Evolutionary conservation across 2,797 vertebrate species (phyloP).

Genomic region (Lindbergichthys nudifrons): DNA sequence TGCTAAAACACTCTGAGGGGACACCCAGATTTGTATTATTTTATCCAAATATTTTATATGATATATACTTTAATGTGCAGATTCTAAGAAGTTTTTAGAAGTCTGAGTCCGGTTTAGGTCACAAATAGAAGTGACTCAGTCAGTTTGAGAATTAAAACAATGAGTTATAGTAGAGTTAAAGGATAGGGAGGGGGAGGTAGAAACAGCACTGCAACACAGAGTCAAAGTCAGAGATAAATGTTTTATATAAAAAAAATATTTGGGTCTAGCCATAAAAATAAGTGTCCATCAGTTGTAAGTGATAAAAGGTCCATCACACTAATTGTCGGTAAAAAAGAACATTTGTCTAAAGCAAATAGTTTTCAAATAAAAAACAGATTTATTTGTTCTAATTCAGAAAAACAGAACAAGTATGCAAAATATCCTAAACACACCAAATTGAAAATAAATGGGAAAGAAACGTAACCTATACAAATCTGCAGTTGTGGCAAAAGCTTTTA

Average conservation of each 20-base stretch:
- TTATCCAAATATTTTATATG: too few species aligned
- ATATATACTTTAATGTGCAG: too few species aligned
- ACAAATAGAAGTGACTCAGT: neutral
- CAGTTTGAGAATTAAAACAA: slow-evolving; percentile 7
- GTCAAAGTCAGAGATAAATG: neutral
- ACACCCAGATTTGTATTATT: neutral
- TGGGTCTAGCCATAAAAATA: neutral
- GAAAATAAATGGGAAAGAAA: neutral
- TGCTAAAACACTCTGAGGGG: slow-evolving; percentile 45
- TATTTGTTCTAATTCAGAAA: neutral
- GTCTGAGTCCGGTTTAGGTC: neutral
- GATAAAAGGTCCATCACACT: neutral
- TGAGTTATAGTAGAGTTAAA: neutral
- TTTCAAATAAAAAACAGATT: neutral
- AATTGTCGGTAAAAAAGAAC: too few species aligned
- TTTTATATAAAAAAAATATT: neutral
- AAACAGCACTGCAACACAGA: neutral
- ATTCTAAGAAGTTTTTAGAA: too few species aligned
- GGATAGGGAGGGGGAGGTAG: neutral
- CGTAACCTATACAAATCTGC: neutral
- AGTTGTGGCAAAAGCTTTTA: neutral
- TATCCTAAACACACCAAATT: too few species aligned
- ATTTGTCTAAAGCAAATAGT: neutral
- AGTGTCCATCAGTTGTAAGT: neutral
- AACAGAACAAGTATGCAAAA: too few species aligned